Evolutionary conservation across 1,140 invertebrate species (phyloP), one percentile per base, ranked within the genome.

Genomic region (Meloidogyne floridensis): DNA sequence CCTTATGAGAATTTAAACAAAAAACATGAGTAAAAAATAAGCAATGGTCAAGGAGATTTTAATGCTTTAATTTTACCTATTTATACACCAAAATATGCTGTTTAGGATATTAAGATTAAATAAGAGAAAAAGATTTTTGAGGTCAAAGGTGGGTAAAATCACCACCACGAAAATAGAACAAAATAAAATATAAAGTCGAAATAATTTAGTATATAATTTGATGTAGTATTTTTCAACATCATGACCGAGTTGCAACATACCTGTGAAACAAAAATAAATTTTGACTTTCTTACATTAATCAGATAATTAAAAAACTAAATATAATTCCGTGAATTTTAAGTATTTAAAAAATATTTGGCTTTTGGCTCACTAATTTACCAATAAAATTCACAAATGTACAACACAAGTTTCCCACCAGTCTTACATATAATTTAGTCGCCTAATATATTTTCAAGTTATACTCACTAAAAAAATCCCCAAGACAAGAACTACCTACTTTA

Each of bases 141-240:
- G 15, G 15, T n/a, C 5, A 13, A 65, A 65, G 13, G 7, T n/a
- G n/a, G 59, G 15, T n/a, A 2, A n/a, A n/a, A n/a, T 65, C 59
- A 65, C 59, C 59, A 65, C 59, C 56, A 65, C 59, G 15, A 65
- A 65, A 59, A n/a, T 47, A n/a, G 59, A 65, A 65, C 59, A 65
- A 65, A n/a, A 65, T 65, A 3, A n/a, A 18, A 65, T n/a, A 65
- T 47, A n/a, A 15, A 65, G 59, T 65, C 59, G 59, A 65, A 65
- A n/a, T 47, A 47, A 47, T 47, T n/a, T n/a, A 65, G 13, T 59
- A 59, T 9, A 59, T 5, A 65, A 65, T 65, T n/a, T 65, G 7
- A n/a, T 65, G 59, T 6, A 65, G n/a, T 11, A 65, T n/a, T 65
- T 47, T 65, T 65, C 59, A 6, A 65, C 10, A 65, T 65, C 15